Evolutionary conservation across 2,888 invertebrate genomes (phyloP).

Genomic region (Tromatobia lineatoria): DNA sequence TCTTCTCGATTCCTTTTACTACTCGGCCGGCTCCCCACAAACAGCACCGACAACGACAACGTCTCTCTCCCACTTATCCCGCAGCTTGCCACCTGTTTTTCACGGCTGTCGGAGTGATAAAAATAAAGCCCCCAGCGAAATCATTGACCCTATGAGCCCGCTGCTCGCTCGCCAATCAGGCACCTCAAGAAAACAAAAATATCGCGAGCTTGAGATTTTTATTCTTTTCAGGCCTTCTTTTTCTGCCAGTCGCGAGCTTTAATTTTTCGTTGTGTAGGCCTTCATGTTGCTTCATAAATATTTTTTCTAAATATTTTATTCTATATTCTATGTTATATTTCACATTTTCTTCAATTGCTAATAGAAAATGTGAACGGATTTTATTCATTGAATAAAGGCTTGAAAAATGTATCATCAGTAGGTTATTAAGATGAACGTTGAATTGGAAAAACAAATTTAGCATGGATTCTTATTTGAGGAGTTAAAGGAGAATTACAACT

Average conservation of each 20-base stretch:
- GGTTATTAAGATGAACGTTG: no score
- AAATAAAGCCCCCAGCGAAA: constrained; percentile 52
- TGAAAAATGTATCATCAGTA: no score
- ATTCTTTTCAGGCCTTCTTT: neutral
- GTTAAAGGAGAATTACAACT: no score
- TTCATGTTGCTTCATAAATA: no score
- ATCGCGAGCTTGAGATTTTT: neutral
- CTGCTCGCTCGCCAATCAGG: neutral
- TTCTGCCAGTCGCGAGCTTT: neutral
- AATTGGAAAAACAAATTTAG: no score
- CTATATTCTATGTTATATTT: no score
- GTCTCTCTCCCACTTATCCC: constrained; percentile 52
- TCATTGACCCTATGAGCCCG: constrained; percentile 53
- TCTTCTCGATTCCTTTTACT: constrained; percentile 45
- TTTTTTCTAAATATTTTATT: no score
- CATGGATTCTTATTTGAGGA: no score
- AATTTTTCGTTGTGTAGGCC: neutral
- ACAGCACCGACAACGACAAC: neutral
- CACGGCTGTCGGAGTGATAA: constrained; percentile 43
- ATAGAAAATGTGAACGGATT: no score
- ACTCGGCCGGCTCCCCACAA: constrained; percentile 51
- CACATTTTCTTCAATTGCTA: no score
- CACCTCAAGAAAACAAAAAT: constrained; percentile 8
- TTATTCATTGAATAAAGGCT: no score
- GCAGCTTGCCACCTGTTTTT: constrained; percentile 63